Base-by-base conservation (phyloP, 2,797 vertebrate species). In the Sphaeramia orbicularis region DNA sequence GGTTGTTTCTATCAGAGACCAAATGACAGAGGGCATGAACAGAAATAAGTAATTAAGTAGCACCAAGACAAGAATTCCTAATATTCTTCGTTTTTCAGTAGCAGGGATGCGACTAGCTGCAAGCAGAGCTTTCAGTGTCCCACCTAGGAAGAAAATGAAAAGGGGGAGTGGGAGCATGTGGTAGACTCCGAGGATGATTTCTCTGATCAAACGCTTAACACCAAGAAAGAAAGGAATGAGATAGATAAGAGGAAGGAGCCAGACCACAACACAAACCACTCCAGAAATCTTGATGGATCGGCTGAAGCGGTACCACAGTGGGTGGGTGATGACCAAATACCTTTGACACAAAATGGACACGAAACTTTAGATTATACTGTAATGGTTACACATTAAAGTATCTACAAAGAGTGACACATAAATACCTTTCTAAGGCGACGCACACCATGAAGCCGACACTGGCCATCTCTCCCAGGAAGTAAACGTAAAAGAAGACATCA, bases 381-480 rank as follows among this genome's bases (percentile, higher is more conserved):
- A 50, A 37, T 7, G 19, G 1, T 35, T 27, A 42, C 24, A 54
- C 47, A 21, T 4, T n/a, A 32, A 44, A 0, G 7, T 32, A 15
- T n/a, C 0, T 19, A 2, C 19, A 51, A 10, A 50, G 9, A 36
- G 6, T n/a, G 9, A 52, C 13, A 19, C 42, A 40, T 32, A 68
- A 15, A 4, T 60, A 70, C 66, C 66, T 70, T 61, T 70, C 67
- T 51, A 70, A 6, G 15, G 58, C 55, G 0, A 77, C 15, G 21
- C 62, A 65, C 14, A 66, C 51, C 74, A 77, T 77, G 57, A 66
- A 77, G 42, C 37, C 0, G 0, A 74, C 21, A 14, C 69, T 68
- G 24, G 15, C 32, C 21, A 72, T 1, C 44, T 60, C 1, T 21
- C 30, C 19, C 11, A 0, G 44, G 1, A 13, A 0, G 0, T 66